Evolutionary conservation across 2,797 vertebrate species (phyloP).

Genomic region (Bradypodion pumilum): DNA sequence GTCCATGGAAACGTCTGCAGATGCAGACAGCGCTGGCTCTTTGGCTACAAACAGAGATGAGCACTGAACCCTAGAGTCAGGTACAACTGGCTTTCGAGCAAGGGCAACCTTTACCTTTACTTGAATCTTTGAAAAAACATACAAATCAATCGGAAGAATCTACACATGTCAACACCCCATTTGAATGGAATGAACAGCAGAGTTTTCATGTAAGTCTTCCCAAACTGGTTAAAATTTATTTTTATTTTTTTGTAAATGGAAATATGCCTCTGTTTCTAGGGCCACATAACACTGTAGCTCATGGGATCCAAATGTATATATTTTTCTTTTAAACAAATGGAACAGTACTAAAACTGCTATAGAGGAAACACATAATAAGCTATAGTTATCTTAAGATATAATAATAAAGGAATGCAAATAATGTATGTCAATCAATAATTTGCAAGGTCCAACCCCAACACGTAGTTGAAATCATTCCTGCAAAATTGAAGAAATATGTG

Average conservation of each 20-base stretch:
- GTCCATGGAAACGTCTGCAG: too few relatives aligned
- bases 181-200: neutral
- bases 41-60: too few relatives aligned
- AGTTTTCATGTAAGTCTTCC: neutral
- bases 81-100: too few relatives aligned
- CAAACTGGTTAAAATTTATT: neutral
- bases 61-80: too few relatives aligned
- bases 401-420: neutral
- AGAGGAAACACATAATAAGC: conserved; percentile 9
- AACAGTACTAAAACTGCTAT: neutral
- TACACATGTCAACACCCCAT: neutral
- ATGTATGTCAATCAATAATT: neutral
- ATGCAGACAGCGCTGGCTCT: too few relatives aligned
- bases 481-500: fast-evolving
- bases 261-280: neutral
- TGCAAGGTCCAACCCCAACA: neutral
- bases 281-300: too few relatives aligned
- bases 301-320: too few relatives aligned
- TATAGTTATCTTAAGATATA: conserved; percentile 6
- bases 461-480: neutral
- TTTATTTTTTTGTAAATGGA: neutral
- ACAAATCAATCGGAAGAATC: neutral
- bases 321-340: neutral
- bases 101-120: too few relatives aligned
- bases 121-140: neutral